These are phyloP conservation scores for Choreutis nemorana DNA, from an alignment of 2,888 invertebrate species.

Conservation along the genomic window DNA sequence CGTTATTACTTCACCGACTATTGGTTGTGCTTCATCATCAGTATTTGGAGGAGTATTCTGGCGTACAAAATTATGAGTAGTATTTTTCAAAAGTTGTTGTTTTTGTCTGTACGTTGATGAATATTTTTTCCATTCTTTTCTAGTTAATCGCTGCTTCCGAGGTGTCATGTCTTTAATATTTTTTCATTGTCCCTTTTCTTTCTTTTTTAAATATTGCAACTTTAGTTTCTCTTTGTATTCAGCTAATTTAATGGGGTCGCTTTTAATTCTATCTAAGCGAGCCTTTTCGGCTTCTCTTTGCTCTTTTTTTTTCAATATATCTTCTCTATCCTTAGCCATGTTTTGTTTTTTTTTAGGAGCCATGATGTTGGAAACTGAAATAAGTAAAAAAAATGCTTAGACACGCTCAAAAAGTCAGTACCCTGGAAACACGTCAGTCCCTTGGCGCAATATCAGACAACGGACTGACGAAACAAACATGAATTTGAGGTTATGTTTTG, in stretches of 20 bases:
- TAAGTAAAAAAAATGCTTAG: slow-evolving; percentile 9
- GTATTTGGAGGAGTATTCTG: slow-evolving; percentile 12
- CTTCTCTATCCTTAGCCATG: slow-evolving; percentile 7
- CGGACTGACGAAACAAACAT: slow-evolving; percentile 13
- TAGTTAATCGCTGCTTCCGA: slow-evolving; percentile 11
- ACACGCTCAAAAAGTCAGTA: slow-evolving; percentile 10
- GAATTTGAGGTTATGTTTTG: slow-evolving; percentile 13
- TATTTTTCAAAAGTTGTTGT: slow-evolving; percentile 10
- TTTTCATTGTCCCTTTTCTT: slow-evolving; percentile 12
- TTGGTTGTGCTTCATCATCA: slow-evolving; percentile 9
- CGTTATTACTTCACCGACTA: slow-evolving; percentile 5
- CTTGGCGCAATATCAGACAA: slow-evolving; percentile 13
- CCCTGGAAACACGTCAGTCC: slow-evolving; percentile 11
- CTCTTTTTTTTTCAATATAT: slow-evolving; percentile 11
- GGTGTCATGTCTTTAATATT: slow-evolving; percentile 9
- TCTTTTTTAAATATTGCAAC: slow-evolving; percentile 10
- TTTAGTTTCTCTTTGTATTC: slow-evolving; percentile 11
- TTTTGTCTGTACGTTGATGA: slow-evolving; percentile 11
- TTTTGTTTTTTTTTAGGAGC: slow-evolving; percentile 8
- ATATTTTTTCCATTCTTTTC: slow-evolving; percentile 12
- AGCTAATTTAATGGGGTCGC: slow-evolving; percentile 12
- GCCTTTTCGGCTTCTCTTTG: slow-evolving; percentile 14
- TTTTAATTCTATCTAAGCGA: slow-evolving; percentile 13
- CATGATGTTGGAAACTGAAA: slow-evolving; percentile 13
- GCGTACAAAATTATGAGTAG: slow-evolving; percentile 11